Evolutionary conservation across 2,888 invertebrate genomes (phyloP), one percentile per base, ranked within the genome.

Genomic region (Malthinus flaveolus): DNA sequence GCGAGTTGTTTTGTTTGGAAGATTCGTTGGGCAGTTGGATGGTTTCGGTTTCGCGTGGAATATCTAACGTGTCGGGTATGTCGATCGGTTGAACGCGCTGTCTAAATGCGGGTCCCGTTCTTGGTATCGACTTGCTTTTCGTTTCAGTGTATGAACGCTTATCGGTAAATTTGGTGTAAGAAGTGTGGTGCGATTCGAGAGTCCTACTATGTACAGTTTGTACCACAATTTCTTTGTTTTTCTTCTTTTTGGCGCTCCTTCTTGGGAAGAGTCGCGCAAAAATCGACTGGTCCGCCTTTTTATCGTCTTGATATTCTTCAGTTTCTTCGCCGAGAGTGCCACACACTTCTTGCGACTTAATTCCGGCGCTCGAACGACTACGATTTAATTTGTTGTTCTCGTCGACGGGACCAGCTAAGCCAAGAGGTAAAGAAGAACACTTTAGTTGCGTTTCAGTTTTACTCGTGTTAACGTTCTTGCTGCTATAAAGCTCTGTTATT

Each of bases 171-270:
- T 51, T 51, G 9, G n/a, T 42, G 9, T 35, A 37, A 36, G 10
- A 10, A 10, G 32, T 33, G 7, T 32, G 12, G 7, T 9, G 15
- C 2, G 23, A 23, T 6, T 32, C 32, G 13, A n/a, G 8, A 36
- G 34, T 49, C 31, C 15, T 34, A 31, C 42, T 52, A 36, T 48
- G 42, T 4, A 31, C 9, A 12, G 46, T 51, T 11, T 50, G 50
- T 39, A 42, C 39, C 23, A 23, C 23, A 13, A 5, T 15, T 42
- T 42, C 39, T 42, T 76, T 77, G 56, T 77, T 79, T 33, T 87
- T 85, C 59, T 86, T 86, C 74, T 88, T 88, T 72, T 88, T 88
- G 32, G 87, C 88, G 53, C 89, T 89, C 68, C 87, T 86, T 66
- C 89, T 82, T 36, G 87, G 81, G 39, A 89, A 81, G 51, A 90